Conservation (phyloP, 2,888 invertebrate genomes). For the Gerosis bhagava region DNA sequence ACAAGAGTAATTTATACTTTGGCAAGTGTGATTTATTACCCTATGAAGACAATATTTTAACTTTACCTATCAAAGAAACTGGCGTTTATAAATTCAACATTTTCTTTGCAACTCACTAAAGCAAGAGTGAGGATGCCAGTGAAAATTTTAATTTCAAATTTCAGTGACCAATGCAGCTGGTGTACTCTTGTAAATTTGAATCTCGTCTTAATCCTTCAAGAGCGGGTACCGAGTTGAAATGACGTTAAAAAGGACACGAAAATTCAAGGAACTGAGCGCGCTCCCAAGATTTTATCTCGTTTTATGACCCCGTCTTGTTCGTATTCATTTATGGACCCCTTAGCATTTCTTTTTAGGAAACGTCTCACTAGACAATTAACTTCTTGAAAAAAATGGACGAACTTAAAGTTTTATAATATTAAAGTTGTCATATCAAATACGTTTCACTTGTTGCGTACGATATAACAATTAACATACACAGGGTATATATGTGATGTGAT, state of each 20-base stretch:
- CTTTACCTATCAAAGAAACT: no score
- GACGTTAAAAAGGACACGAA: slow-evolving; percentile 16
- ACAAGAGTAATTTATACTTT: no score
- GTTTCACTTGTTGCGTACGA: slow-evolving; percentile 11
- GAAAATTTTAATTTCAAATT: slow-evolving; percentile 22
- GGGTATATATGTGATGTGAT: slow-evolving; percentile 28
- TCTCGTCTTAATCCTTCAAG: slow-evolving; percentile 19
- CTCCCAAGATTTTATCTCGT: slow-evolving; percentile 18
- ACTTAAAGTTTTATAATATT: no score
- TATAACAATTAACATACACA: background rate
- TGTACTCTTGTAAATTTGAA: slow-evolving; percentile 17
- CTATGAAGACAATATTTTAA: no score
- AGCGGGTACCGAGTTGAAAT: slow-evolving; percentile 18
- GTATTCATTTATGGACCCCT: slow-evolving; percentile 11
- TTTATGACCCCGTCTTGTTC: slow-evolving; percentile 19
- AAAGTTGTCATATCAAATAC: no score
- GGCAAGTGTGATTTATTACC: no score
- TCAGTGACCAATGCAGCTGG: slow-evolving; percentile 15
- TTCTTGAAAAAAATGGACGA: no score
- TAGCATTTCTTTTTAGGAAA: slow-evolving; percentile 6
- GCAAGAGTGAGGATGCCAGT: slow-evolving; percentile 3
- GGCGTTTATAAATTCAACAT: slow-evolving; percentile 2
- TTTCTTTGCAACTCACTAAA: slow-evolving; percentile 7
- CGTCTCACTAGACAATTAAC: background rate
- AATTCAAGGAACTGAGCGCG: slow-evolving; percentile 15